phyloP scores from a whole-genome alignment of 2,113 vertebrate genomes.

The Helogale parvula region DNA sequence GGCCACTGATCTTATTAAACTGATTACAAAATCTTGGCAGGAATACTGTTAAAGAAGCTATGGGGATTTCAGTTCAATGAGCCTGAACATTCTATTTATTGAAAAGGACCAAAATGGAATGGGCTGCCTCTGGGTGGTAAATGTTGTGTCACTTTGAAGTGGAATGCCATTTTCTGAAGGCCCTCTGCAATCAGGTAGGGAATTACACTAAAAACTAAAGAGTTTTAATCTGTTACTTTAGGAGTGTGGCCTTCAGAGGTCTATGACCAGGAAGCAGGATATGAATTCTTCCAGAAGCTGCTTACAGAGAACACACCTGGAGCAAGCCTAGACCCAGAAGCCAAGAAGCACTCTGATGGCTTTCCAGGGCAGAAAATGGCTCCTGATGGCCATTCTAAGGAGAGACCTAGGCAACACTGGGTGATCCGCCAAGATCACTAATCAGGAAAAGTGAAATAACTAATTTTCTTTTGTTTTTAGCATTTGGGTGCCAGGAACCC shows the following conservation, averaged over 20 bases:
- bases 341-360: not conserved
- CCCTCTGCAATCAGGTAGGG: not conserved
- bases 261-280: not conserved
- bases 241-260: not conserved
- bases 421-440: not conserved
- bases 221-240: conserved; percentile 41
- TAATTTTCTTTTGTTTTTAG: not conserved
- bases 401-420: not conserved
- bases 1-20: conserved; percentile 56
- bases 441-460: not conserved
- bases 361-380: not conserved
- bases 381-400: not conserved
- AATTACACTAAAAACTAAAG: conserved; percentile 33
- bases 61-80: conserved; percentile 46
- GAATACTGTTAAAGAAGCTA: conserved; percentile 22
- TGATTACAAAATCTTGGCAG: conserved; percentile 55
- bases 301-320: not conserved
- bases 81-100: conserved; percentile 61
- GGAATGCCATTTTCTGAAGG: conserved; percentile 56
- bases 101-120: conserved; percentile 60
- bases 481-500: not conserved
- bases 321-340: not conserved
- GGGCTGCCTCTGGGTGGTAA: conserved; percentile 36
- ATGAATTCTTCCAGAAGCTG: not conserved
- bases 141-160: not conserved